A percentile compares a stretch with the other conserved stretches of the same genome.
These are phyloP conservation scores for Sminthopsis crassicaudata DNA, from an alignment of 2,113 vertebrate species.

Conservation along the genomic window DNA sequence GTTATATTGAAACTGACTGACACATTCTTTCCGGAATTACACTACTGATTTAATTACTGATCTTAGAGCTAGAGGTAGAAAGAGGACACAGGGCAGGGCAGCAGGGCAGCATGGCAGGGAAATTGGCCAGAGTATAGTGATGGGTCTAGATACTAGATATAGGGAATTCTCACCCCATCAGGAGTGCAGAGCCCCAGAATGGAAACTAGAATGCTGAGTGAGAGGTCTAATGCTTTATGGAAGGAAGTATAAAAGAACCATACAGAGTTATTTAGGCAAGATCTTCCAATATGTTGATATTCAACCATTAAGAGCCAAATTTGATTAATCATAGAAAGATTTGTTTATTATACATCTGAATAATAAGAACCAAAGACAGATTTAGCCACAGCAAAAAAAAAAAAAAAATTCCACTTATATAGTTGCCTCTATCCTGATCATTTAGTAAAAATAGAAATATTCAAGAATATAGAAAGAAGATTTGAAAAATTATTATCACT, in stretches of 20 bases:
- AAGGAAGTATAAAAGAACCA: not conserved
- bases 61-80: not conserved
- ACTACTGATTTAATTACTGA: not conserved
- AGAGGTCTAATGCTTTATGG: not conserved
- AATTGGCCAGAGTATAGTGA: not conserved
- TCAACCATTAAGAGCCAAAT: constrained; percentile 54
- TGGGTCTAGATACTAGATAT: not conserved
- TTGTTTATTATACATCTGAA: constrained; percentile 55
- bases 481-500: constrained; percentile 51
- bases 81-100: not conserved
- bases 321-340: constrained; percentile 29
- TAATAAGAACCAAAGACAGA: constrained; percentile 53
- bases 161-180: not conserved
- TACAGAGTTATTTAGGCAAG: not conserved
- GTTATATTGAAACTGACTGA: not conserved
- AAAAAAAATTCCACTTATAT: constrained; percentile 25
- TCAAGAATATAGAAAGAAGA: constrained; percentile 26
- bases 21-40: not conserved
- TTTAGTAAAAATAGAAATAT: constrained; percentile 24
- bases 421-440: not conserved
- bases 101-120: not conserved
- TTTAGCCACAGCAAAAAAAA: constrained; percentile 48
- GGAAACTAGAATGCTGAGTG: not conserved
- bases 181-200: not conserved
- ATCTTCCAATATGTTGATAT: constrained; percentile 43